These are phyloP conservation scores for Benthosema pterotum DNA, from an alignment of 2,797 vertebrate genomes.

Conservation along the genomic window DNA sequence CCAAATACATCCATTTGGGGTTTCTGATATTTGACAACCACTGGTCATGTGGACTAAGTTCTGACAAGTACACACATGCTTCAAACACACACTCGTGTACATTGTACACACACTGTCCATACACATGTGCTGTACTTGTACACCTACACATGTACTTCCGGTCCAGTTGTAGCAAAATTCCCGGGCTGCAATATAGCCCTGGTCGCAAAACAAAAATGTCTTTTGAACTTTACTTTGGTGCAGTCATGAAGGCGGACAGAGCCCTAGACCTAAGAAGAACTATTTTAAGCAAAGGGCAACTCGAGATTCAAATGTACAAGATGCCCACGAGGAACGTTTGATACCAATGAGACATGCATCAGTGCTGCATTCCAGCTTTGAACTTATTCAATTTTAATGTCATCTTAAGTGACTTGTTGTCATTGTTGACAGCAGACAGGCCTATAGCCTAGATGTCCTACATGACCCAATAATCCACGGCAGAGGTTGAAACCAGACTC, in stretches of 20 bases:
- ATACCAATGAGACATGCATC: conserved; percentile 30
- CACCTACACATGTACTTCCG: too few relatives aligned
- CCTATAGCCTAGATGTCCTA: conserved; percentile 44
- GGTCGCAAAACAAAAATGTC: conserved; percentile 61
- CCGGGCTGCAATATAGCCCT: conserved; percentile 51
- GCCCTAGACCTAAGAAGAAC: conserved; percentile 28
- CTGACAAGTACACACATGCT: not conserved
- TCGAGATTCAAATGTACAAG: conserved; percentile 71
- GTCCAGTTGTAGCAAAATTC: conserved; percentile 13
- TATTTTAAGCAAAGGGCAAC: conserved; percentile 71
- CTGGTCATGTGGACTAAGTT: too few relatives aligned
- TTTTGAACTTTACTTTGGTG: conserved; percentile 62
- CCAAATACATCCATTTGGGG: too few relatives aligned
- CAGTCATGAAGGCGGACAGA: conserved; percentile 52
- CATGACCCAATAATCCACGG: conserved; percentile 48
- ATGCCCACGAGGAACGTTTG: conserved; percentile 43
- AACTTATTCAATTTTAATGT: conserved; percentile 34
- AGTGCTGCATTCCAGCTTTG: conserved; percentile 19
- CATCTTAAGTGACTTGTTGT: conserved; percentile 12
- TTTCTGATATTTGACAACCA: too few relatives aligned
- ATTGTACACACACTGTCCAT: too few relatives aligned
- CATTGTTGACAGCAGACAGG: too few relatives aligned
- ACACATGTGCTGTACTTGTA: too few relatives aligned
- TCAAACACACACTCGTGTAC: too few relatives aligned
- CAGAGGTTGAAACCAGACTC: conserved; percentile 41